Base-by-base conservation (phyloP, 2,888 invertebrate species). In the Agrochola lychnidis region DNA sequence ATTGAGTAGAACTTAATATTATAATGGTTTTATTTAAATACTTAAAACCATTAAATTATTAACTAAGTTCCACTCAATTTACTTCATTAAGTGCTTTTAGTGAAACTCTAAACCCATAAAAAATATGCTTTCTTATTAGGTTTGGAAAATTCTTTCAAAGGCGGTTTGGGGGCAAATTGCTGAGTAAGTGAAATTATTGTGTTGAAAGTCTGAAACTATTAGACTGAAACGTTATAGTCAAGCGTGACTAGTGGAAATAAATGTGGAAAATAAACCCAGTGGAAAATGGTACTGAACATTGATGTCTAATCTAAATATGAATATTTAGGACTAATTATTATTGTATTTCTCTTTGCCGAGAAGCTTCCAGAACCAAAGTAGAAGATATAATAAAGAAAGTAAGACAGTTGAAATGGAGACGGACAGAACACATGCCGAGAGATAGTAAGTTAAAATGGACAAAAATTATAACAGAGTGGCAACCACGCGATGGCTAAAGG, bases 21-120 rank as follows among this genome's bases (percentile, higher is more conserved):
- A n/a, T 73, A 67, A 73, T 79, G 62, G 22, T 68, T 79, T 73
- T 73, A 56, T 73, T 78, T 57, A 30, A 79, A 67, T 68, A 30
- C 30, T 30, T 30, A 73, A 73, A 79, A 68, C 22, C 62, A 79
- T 73, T 67, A 67, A 22, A 56, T 67, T 40, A 63, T 73, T 62
- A 78, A 78, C 80, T 56, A 74, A 68, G 56, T 81, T 71, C 57
- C 22, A 25, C 57, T 76, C 56, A 76, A 76, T 80, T 81, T 68
- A 64, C 53, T 70, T 64, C 45, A 36, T 12, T 71, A 81, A 81
- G 42, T 70, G 76, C 81, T 80, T 77, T 71, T 68, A 59, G 53
- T n/a, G 36, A 68, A 30, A 25, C 16, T 40, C 59, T 36, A 36
- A 80, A 45, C 12, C 62, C 40, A 69, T 56, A 76, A 76, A 81